phyloP scores from a whole-genome alignment of 2,888 invertebrate genomes.

The Amiota mariae region DNA sequence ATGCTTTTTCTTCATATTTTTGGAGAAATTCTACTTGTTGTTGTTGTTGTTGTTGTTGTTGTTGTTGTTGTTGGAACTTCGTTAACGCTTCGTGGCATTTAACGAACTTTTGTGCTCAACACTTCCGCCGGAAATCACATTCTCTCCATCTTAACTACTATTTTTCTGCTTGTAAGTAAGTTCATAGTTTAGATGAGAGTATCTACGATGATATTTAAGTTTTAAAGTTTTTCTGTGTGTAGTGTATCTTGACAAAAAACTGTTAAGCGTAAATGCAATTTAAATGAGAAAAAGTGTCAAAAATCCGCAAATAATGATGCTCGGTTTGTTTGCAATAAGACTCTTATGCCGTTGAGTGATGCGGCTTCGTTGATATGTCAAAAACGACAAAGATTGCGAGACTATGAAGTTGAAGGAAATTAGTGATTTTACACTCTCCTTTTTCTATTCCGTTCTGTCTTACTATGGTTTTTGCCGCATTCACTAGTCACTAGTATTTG shows the following conservation, averaged over 20 bases:
- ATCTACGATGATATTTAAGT: constrained; percentile 22
- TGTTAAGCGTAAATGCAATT: constrained; percentile 27
- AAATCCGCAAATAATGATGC: constrained; percentile 66
- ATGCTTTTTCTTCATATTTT: background rate
- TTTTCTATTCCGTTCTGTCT: background rate
- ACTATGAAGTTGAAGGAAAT: background rate
- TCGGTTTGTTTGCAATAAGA: constrained; percentile 42
- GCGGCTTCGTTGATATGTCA: constrained; percentile 13
- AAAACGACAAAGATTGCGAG: background rate
- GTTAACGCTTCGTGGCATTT: constrained; percentile 34
- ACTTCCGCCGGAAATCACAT: constrained; percentile 61
- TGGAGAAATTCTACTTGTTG: background rate
- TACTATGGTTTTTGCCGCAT: background rate
- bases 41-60: no score
- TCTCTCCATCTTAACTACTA: constrained; percentile 45
- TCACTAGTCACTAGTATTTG: background rate
- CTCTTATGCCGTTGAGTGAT: constrained; percentile 5
- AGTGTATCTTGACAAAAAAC: background rate
- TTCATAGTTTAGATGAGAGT: background rate
- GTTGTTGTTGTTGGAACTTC: background rate
- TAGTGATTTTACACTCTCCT: background rate
- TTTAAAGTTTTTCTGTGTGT: constrained; percentile 13
- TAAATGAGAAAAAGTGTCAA: constrained; percentile 58
- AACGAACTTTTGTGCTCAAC: constrained; percentile 65
- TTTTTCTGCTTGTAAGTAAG: background rate